phyloP scores from a whole-genome alignment of 1,140 invertebrate species.

The Zaprionus inermis region DNA sequence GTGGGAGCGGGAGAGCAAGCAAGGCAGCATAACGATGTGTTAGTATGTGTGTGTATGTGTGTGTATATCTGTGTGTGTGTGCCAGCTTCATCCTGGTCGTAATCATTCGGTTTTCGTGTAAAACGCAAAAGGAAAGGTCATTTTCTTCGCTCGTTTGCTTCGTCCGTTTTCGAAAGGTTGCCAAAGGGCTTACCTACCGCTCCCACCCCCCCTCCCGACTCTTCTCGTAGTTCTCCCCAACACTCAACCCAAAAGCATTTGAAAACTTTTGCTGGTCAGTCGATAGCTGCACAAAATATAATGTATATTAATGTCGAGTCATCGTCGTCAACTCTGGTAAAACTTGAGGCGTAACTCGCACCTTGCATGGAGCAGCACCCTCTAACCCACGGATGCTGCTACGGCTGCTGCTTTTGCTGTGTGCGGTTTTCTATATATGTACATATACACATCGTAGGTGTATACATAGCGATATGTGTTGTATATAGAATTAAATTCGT shows the following conservation, averaged over 20 bases:
- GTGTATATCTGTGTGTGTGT: conserved; percentile 17
- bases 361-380: conserved; percentile 9
- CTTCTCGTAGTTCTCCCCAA: neutral
- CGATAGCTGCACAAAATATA: conserved; percentile 74
- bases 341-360: conserved; percentile 39
- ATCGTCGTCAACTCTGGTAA: conserved; percentile 54
- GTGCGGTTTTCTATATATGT: conserved; percentile 67
- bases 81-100: conserved; percentile 51
- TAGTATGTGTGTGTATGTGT: conserved; percentile 15
- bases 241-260: conserved; percentile 33
- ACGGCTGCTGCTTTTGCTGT: conserved; percentile 39
- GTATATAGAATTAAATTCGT: conserved; percentile 29
- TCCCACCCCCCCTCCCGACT: too few species aligned
- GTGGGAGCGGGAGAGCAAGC: neutral
- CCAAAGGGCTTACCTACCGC: conserved; percentile 65
- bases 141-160: conserved; percentile 71
- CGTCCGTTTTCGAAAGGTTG: conserved; percentile 75
- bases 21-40: neutral
- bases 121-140: conserved; percentile 77
- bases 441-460: conserved; percentile 8
- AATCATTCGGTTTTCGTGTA: conserved; percentile 68
- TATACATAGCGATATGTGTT: conserved; percentile 20
- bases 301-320: conserved; percentile 76
- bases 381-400: conserved; percentile 20
- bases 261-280: conserved; percentile 72